Evolutionary conservation across 2,888 invertebrate genomes (phyloP), one percentile per base, ranked within the genome.

Genomic region (Euplagia quadripunctaria): DNA sequence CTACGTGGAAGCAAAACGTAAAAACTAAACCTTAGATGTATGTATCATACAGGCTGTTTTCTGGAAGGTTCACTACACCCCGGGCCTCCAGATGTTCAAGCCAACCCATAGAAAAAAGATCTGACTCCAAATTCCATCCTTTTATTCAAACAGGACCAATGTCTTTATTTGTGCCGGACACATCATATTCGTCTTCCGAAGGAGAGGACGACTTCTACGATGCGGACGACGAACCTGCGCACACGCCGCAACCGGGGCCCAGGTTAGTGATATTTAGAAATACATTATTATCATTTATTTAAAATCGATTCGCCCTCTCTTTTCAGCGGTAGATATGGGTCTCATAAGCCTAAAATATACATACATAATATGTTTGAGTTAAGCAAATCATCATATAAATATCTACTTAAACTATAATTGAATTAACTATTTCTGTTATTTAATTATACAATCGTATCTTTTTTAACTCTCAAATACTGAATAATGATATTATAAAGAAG

Each of bases 161-260:
- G 94, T 97, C 97, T 74, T 96, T 97, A 75, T 96, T 97, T 74
- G 98, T 98, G 43, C 99, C 99, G 65, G 98, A 98, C 88, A 98
- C 98, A 76, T 99, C 99, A 0, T 99, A 99, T 93, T 99, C 99
- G n/a, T 99, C 99, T 88, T 99, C 99, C 51, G 99, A 99, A 91
- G 98, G 98, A 74, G 98, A 99, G 90, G 99, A 99, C 75, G 98
- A 99, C 93, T 99, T 98, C 94, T 99, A 97, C 92, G 99, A 99
- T 96, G 99, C 98, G 8, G 97, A 98, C 85, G 98, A 98, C 89
- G 97, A 97, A 78, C 94, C 94, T 0, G 88, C 86, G 0, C 82
- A 88, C 69, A 64, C 79, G 11, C 79, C 87, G 1, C 82, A 82
- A 46, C 89, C 94, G 0, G 91, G 90, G 0, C 88, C 93, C 74